Evolutionary conservation across 1,140 invertebrate genomes (phyloP), one percentile per base, ranked within the genome.

Genomic region (Bombus cullumanus): DNA sequence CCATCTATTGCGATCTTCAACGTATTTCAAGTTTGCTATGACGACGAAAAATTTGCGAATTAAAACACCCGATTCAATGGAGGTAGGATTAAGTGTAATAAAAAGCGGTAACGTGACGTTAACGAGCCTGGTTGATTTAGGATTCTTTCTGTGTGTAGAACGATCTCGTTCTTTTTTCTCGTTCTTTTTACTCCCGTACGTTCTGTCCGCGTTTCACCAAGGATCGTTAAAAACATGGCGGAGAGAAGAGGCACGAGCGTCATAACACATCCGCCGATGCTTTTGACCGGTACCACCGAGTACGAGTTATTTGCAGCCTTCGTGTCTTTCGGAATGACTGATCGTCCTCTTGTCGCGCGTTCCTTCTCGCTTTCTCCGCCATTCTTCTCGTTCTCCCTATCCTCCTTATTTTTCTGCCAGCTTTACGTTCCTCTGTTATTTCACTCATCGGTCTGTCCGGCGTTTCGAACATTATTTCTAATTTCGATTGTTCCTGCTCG

Each of bases 281-380:
- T 59, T 86, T 83, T 76, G 62, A 86, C 80, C 68, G 28, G 31
- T 43, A n/a, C 59, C 59, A 62, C 43, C 31, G 41, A 72, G 25
- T 28, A 18, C 25, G 53, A 81, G 77, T 80, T 80, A 80, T 85
- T 80, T 85, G 77, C 68, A 59, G 77, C 15, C 8, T 34, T 68
- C n/a, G 69, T 59, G 69, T 74, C 34, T 85, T 68, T 37, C 57
- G 71, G 59, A 47, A 85, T 81, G 78, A 85, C 78, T 31, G 83
- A 85, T 85, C 69, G 78, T 9, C 10, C 39, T 80, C 76, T 78
- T 25, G 81, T 47, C 81, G 64, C 34, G 31, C 47, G 4, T 18
- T 57, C 41, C 4, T 41, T 71, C 81, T 53, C 57, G 28, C 37
- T 73, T 73, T 15, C 41, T 41, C 39, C 37, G 6, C 2, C 37